Evolutionary conservation across 2,113 vertebrate species (phyloP), one percentile per base, ranked within the genome.

Genomic region (Cynoglossus semilaevis): DNA sequence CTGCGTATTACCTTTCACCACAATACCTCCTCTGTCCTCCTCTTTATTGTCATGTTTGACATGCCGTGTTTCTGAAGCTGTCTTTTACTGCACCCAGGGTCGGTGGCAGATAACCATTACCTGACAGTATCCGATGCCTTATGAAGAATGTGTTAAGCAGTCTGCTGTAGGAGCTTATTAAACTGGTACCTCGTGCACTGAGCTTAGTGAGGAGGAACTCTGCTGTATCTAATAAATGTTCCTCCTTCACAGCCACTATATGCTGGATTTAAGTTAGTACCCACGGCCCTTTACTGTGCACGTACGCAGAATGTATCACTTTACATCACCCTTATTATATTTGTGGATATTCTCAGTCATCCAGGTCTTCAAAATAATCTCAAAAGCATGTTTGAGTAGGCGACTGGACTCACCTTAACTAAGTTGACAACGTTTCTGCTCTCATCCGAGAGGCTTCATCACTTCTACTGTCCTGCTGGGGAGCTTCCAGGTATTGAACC

Each of bases 221-320:
- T 58, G 62, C 72, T 80, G 84, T 72, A 74, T 67, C 15, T 58
- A 72, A 58, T 60, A 51, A 67, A 50, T 40, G 59, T 66, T 75
- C 50, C 64, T 70, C 57, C 64, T 34, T 16, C 72, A 79, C 46
- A 42, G 62, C 51, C 37, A 45, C 49, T 69, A 70, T 78, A 90
- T 89, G 89, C 88, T 91, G 90, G 90, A 51, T 51, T 70, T 48
- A 63, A 18, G 2, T 18, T 34, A 67, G 43, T 43, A 72, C 38
- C 42, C 14, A 34, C 52, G 50, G 19, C 60, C 19, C 62, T 19
- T 12, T 47, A 14, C 16, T 72, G 51, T 57, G 12, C 43, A 18
- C 22, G 18, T 54, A 52, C 1, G 54, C n/a, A 14, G 35, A 34
- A 60, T 66, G 13, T 67, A 81, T 72, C 58, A 43, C 40, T 69